These are phyloP conservation scores for Calephelis nemesis DNA, from an alignment of 1,140 invertebrate genomes.

Conservation along the genomic window DNA sequence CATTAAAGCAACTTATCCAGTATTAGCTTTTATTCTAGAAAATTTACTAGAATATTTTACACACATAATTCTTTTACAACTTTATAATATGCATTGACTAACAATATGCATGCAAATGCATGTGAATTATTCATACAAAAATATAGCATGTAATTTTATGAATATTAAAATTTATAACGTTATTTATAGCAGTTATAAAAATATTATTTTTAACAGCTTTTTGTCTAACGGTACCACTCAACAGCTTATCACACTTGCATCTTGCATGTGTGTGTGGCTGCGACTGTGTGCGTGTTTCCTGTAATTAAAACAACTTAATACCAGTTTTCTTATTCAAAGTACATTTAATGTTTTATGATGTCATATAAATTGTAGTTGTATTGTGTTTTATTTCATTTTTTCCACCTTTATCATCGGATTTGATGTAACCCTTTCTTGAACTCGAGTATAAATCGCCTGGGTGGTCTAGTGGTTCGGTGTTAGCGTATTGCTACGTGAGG, in stretches of 20 bases:
- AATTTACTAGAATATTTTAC: not conserved
- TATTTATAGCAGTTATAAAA: conserved; percentile 13
- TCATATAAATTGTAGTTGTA: conserved; percentile 22
- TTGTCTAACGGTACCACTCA: conserved; percentile 39
- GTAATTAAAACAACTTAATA: conserved; percentile 52
- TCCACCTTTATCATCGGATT: not conserved
- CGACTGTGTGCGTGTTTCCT: conserved; percentile 55
- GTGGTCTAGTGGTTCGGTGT: too few species aligned
- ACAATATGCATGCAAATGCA: not conserved
- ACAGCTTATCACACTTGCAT: conserved; percentile 34
- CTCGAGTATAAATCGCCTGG: not conserved
- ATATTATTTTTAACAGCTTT: conserved; percentile 25
- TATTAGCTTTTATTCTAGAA: not conserved
- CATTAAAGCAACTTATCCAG: too few species aligned
- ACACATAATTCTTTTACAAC: too few species aligned
- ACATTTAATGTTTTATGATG: conserved; percentile 9
- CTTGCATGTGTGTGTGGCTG: conserved; percentile 38
- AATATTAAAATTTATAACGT: conserved; percentile 9
- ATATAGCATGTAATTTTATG: not conserved
- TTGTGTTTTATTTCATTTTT: conserved; percentile 1
- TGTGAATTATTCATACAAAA: not conserved
- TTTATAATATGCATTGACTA: too few species aligned
- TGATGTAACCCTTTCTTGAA: too few species aligned
- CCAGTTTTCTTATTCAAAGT: conserved; percentile 44
- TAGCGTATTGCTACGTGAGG: too few species aligned